phyloP scores from a whole-genome alignment of 2,888 invertebrate species.

The Sminthurides aquaticus region DNA sequence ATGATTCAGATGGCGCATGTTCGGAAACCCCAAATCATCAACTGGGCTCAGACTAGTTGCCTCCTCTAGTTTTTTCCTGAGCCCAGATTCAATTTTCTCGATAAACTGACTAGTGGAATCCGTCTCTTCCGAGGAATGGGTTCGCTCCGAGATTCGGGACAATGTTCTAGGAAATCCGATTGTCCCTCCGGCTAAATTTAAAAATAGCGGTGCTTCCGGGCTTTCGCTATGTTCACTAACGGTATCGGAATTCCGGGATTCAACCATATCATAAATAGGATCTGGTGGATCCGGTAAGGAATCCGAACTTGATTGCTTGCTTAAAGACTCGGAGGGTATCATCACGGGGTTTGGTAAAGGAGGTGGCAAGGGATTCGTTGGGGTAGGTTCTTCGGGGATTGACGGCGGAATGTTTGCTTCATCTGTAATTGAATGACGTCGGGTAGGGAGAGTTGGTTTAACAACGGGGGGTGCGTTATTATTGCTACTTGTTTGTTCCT shows the following conservation, averaged over 20 bases:
- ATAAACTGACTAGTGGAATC: slow-evolving; percentile 33
- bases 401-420: slow-evolving; percentile 22
- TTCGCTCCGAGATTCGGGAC: slow-evolving; percentile 32
- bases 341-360: neutral
- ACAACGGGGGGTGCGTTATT: neutral
- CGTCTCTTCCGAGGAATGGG: slow-evolving; percentile 29
- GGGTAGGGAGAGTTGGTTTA: slow-evolving; percentile 4
- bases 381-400: slow-evolving; percentile 16
- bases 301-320: slow-evolving; percentile 18
- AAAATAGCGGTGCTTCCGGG: slow-evolving; percentile 24
- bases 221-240: slow-evolving; percentile 26
- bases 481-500: neutral
- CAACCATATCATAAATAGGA: slow-evolving; percentile 25
- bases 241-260: slow-evolving; percentile 20
- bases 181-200: slow-evolving; percentile 19
- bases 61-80: slow-evolving; percentile 27
- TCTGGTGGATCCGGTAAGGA: slow-evolving; percentile 23
- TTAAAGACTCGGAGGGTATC: neutral
- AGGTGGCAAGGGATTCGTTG: slow-evolving; percentile 8
- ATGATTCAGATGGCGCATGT: slow-evolving; percentile 13
- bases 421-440: slow-evolving; percentile 14
- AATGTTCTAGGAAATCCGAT: slow-evolving; percentile 30
- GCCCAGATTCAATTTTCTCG: slow-evolving; percentile 35
- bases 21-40: slow-evolving; percentile 19
- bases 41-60: slow-evolving; percentile 20